Evolutionary conservation across 2,888 invertebrate genomes (phyloP).

Genomic region (Abscondita cerata): DNA sequence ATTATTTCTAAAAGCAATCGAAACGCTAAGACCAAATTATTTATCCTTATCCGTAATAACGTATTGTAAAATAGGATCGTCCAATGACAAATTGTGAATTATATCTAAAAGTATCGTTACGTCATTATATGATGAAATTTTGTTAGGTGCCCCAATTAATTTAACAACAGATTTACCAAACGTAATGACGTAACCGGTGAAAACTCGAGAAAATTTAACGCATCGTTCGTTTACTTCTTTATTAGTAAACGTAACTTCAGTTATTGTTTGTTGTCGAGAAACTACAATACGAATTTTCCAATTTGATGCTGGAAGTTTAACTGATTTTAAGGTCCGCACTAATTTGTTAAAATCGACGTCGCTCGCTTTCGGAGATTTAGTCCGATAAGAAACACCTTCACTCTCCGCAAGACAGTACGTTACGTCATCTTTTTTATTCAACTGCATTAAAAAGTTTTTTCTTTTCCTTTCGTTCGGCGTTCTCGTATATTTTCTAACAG

Average conservation of each 20-base stretch:
- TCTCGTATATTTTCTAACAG: too few relatives aligned
- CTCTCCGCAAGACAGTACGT: slow-evolving; percentile 15
- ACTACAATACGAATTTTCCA: slow-evolving; percentile 34
- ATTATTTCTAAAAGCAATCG: neutral
- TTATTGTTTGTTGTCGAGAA: slow-evolving; percentile 25
- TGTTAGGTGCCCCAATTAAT: slow-evolving; percentile 56
- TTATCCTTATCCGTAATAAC: slow-evolving; percentile 6
- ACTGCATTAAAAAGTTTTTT: neutral
- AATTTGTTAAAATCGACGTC: slow-evolving; percentile 30
- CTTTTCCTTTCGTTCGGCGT: neutral
- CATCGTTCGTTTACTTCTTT: slow-evolving; percentile 29
- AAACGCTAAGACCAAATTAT: neutral
- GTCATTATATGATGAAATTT: slow-evolving; percentile 51
- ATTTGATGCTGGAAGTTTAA: slow-evolving; percentile 27
- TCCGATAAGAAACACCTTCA: slow-evolving; percentile 1
- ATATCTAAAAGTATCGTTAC: slow-evolving; percentile 56
- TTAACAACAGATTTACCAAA: slow-evolving; percentile 46
- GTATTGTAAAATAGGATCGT: slow-evolving; percentile 46
- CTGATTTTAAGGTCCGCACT: slow-evolving; percentile 29
- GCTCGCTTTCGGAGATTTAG: neutral
- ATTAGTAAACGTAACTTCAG: slow-evolving; percentile 32
- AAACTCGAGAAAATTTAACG: slow-evolving; percentile 25
- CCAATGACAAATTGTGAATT: slow-evolving; percentile 53
- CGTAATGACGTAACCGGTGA: slow-evolving; percentile 20
- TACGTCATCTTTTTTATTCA: neutral